Conservation (phyloP, 1,140 invertebrate genomes). For the Palaemon carinicauda region DNA sequence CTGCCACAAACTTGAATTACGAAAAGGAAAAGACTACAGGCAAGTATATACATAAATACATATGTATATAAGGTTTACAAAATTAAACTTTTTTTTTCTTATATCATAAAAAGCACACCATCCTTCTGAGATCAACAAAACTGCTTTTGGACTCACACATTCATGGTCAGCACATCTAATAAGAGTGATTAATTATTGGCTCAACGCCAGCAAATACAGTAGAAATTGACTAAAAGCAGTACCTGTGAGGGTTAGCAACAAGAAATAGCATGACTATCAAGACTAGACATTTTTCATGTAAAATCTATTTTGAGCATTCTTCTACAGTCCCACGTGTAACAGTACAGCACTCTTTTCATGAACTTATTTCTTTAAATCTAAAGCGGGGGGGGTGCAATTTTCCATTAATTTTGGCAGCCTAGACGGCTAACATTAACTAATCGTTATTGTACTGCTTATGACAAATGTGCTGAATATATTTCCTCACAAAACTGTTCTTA, state of each 20-base stretch:
- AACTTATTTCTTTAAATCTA: not conserved
- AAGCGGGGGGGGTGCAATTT: not conserved
- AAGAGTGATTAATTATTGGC: too few relatives aligned
- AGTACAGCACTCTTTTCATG: not conserved
- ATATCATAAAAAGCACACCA: not conserved
- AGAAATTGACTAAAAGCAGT: slow-evolving; percentile 25
- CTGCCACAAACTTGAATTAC: slow-evolving; percentile 54
- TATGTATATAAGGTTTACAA: not conserved
- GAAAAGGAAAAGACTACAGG: slow-evolving; percentile 34
- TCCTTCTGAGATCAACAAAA: not conserved
- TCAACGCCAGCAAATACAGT: not conserved
- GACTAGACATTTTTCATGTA: not conserved
- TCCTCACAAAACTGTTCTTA: too few relatives aligned
- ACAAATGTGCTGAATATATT: too few relatives aligned
- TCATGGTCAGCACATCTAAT: too few relatives aligned
- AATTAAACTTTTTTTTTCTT: not conserved
- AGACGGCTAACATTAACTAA: not conserved
- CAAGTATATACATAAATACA: not conserved
- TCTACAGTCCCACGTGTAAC: slow-evolving; percentile 20
- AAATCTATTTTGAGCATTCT: slow-evolving; percentile 35
- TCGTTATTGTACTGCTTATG: too few relatives aligned
- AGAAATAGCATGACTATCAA: not conserved
- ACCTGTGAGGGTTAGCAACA: slow-evolving; percentile 17
- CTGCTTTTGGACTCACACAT: not conserved
- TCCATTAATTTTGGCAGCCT: not conserved